Base-by-base conservation (phyloP, 2,888 invertebrate species). In the Lypha dubia region DNA sequence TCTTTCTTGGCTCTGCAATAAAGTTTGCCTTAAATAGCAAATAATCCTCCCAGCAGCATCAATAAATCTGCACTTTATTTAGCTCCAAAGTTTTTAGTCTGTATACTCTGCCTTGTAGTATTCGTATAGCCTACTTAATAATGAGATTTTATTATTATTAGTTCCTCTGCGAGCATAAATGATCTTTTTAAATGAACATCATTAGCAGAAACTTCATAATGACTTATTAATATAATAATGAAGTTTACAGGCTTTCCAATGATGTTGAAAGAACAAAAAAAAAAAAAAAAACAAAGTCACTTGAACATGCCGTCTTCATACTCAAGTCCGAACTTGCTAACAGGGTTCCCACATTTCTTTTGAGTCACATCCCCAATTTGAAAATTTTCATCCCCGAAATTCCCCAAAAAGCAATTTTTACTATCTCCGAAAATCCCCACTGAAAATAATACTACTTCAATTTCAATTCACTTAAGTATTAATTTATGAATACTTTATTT, bases 91-190 rank as follows among this genome's bases (percentile, higher is more conserved):
- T 46, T 63, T 38, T 24, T 8, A 24, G 20, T 44, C 49, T 38
- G 38, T 22, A 28, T 49, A 13, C 38, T 67, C 44, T 71, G 71
- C 56, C 63, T 79, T 41, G 73, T 79, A n/a, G n/a, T n/a, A n/a
- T n/a, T n/a, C n/a, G n/a, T n/a, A n/a, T n/a, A 79, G 65, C 79
- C 71, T 67, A 79, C 71, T 73, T 79, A 73, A 58, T 79, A 65
- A 73, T 58, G 38, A 73, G 65, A 65, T 49, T n/a, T n/a, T 35
- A 79, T 62, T 44, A 35, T 9, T 17, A 49, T 11, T 46, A 62
- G 35, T 58, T 15, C 24, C 15, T 20, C 20, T 20, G 67, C 28
- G 56, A 63, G 46, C 22, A 24, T 46, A 56, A 77, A 68, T 28
- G 49, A 68, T 49, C 49, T 60, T 68, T 13, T 60, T 41, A 65